phyloP scores from a whole-genome alignment of 2,888 invertebrate species.

The Timema podura region DNA sequence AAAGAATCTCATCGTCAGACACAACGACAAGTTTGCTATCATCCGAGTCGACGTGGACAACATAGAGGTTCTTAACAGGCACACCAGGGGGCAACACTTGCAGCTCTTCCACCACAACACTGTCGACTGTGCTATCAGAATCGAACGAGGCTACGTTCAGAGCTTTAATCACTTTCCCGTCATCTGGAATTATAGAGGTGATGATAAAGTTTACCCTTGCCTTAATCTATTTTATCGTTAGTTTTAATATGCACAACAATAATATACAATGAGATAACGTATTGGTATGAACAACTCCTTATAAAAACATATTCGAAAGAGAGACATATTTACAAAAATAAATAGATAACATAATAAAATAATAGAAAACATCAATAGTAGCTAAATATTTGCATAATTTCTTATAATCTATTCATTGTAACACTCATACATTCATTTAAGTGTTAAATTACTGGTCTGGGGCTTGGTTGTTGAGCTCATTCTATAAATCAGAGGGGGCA shows the following conservation, averaged over 20 bases:
- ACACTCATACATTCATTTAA: too few species aligned
- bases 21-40: slow-evolving; percentile 83
- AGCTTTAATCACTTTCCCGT: slow-evolving; percentile 87
- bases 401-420: too few species aligned
- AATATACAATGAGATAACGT: not conserved
- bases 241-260: slow-evolving; percentile 5
- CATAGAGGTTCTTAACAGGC: slow-evolving; percentile 71
- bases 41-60: slow-evolving; percentile 57
- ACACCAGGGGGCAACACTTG: slow-evolving; percentile 67
- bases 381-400: too few species aligned
- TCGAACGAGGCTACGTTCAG: slow-evolving; percentile 72
- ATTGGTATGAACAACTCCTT: too few species aligned
- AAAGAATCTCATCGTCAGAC: slow-evolving; percentile 79
- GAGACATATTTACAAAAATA: too few species aligned
- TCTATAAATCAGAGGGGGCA: too few species aligned
- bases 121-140: slow-evolving; percentile 54
- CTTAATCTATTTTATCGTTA: not conserved
- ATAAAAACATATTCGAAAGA: not conserved
- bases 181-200: slow-evolving; percentile 55
- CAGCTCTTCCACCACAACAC: slow-evolving; percentile 79
- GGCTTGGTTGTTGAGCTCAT: too few species aligned
- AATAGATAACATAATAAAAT: too few species aligned
- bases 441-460: too few species aligned
- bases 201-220: too few species aligned
- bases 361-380: too few species aligned